These are phyloP conservation scores for Speoplatyrhinus poulsoni DNA, from an alignment of 2,113 vertebrate species.

Conservation along the genomic window DNA sequence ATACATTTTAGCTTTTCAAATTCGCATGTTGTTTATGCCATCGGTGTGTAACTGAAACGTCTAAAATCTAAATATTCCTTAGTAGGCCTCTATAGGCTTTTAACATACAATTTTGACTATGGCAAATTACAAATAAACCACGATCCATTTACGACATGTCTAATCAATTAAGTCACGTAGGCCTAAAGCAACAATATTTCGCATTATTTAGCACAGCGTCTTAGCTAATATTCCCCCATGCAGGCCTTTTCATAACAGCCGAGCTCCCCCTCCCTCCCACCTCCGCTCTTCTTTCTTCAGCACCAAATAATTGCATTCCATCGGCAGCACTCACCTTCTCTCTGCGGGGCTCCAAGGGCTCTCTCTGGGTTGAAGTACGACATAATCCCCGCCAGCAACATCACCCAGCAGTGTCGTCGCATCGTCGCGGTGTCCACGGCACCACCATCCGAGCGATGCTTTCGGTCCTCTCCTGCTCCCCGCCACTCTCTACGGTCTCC, in stretches of 20 bases:
- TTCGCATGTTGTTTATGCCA: conserved; percentile 39
- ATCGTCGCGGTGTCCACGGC: conserved; percentile 70
- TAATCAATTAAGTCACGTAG: neutral
- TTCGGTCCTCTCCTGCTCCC: conserved; percentile 53
- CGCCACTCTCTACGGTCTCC: conserved; percentile 54
- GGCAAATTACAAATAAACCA: conserved; percentile 14
- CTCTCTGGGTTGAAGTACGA: conserved; percentile 84
- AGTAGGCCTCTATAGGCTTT: neutral
- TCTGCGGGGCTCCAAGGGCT: conserved; percentile 87
- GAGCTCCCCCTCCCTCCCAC: conserved; percentile 28
- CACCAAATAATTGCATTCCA: conserved; percentile 50
- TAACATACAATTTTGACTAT: conserved; percentile 42
- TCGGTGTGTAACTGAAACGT: conserved; percentile 34
- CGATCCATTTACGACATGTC: neutral
- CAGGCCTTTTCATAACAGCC: conserved; percentile 53
- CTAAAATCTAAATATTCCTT: conserved; percentile 1
- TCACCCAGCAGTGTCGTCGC: conserved; percentile 80
- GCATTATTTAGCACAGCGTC: conserved; percentile 27
- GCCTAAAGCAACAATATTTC: conserved; percentile 37
- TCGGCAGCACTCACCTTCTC: conserved; percentile 82
- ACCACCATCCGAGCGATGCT: conserved; percentile 76
- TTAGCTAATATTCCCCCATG: conserved; percentile 34
- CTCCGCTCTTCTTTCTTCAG: conserved; percentile 49
- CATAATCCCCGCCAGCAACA: conserved; percentile 81
- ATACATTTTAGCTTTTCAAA: conserved; percentile 16